Percentiles rank a stretch among this genome's conserved stretches.
Conservation (phyloP, 2,797 vertebrate species). For the Orientallactaga sibirica region DNA sequence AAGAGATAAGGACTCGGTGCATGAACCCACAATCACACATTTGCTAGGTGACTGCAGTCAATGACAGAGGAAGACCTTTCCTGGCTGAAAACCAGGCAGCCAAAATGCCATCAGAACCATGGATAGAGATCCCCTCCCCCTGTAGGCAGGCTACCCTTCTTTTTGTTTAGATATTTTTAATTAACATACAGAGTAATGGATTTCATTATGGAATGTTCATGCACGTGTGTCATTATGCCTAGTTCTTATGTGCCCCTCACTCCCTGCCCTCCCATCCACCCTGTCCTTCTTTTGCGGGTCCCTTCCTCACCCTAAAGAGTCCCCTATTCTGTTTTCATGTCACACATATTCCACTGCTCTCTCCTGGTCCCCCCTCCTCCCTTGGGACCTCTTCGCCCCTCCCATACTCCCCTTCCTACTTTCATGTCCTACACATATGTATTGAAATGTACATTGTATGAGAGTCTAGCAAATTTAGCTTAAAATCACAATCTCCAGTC, state of each 20-base stretch:
- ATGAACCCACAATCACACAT: slow-evolving; percentile 69
- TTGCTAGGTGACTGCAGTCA: slow-evolving; percentile 37
- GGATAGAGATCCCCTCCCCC: background rate
- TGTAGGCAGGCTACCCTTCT: rapidly evolving
- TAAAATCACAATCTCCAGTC: background rate
- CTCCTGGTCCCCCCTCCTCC: background rate
- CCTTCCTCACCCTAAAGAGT: background rate
- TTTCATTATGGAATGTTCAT: background rate
- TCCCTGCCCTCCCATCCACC: background rate
- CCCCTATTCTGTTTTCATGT: too few species aligned
- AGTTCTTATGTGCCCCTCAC: background rate
- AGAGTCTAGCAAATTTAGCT: background rate
- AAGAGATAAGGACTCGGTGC: slow-evolving; percentile 5
- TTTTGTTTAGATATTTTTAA: background rate
- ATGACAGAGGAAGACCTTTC: background rate
- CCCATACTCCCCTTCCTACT: background rate
- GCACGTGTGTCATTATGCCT: background rate
- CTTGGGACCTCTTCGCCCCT: background rate
- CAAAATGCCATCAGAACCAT: background rate
- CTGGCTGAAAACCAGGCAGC: background rate
- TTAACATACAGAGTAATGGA: background rate
- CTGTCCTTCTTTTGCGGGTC: background rate
- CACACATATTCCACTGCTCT: too few species aligned
- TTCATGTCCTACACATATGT: too few species aligned
- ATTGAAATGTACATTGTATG: background rate